Evolutionary conservation across 2,888 invertebrate species (phyloP), one percentile per base, ranked within the genome.

Genomic region (Eucera pruinosa): DNA sequence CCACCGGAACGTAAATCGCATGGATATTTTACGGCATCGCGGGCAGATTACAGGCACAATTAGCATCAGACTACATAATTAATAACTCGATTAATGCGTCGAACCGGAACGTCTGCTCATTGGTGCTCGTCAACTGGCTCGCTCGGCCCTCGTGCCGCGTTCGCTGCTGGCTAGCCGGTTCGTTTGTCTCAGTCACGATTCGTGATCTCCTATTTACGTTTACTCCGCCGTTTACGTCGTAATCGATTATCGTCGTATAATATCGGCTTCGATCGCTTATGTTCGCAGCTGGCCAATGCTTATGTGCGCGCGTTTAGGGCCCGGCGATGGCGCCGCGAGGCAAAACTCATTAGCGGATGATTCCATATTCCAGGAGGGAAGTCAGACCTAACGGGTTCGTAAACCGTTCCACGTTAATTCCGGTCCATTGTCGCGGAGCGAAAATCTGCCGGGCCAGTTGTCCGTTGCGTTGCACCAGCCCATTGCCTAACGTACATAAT

Each of bases 41-140:
- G 72, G 81, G 77, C 87, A 87, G 89, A 90, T 90, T 90, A 89
- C 86, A 87, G 86, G 89, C 82, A 85, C 90, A 89, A 91, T 91
- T 91, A 91, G 88, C 89, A 88, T 89, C 84, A 87, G 88, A 90
- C 90, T 90, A 90, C 89, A 90, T 90, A 91, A 91, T 92, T 90
- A 90, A 91, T 92, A 86, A 88, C 86, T 83, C 84, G 88, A 91
- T 91, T 90, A 90, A 90, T 90, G 88, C 89, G 83, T 70, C 88
- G 89, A 89, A 86, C 89, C 90, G 90, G 83, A 91, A 90, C 89
- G 90, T 88, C 88, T 90, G 90, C 79, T 83, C 84, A 78, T 86
- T 83, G 85, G 81, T 84, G 84, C 83, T 57, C 75, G 79, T 83
- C 79, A 70, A 77, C 45, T 69, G 64, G 65, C 39, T 30, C 5